A percentile compares a stretch with the other conserved stretches of the same genome.
phyloP scores from a whole-genome alignment of 92 coral and sea anemone genomes.

The Umimayanthus chanpuru region DNA sequence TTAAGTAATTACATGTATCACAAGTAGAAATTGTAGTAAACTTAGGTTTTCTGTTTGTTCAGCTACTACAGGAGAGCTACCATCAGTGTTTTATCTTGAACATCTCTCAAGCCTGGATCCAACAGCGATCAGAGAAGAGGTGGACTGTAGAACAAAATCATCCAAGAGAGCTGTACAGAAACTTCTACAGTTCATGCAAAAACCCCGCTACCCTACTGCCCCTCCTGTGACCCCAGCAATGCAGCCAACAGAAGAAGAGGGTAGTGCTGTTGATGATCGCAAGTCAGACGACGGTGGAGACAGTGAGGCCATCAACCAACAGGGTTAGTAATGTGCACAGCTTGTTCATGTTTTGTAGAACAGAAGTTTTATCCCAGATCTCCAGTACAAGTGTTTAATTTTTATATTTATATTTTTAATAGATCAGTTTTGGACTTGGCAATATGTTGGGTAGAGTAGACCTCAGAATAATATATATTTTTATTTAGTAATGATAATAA shows the following conservation, averaged over 20 bases:
- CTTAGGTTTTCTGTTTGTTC: not conserved
- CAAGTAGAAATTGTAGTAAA: not conserved
- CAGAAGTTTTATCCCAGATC: too few relatives aligned
- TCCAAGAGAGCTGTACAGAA: conserved; percentile 73
- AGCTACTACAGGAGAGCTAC: conserved; percentile 63
- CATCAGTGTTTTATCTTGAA: conserved; percentile 74
- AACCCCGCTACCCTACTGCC: conserved; percentile 56
- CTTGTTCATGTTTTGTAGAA: not conserved
- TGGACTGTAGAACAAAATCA: conserved; percentile 68
- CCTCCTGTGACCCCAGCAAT: conserved; percentile 16
- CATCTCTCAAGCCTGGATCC: conserved; percentile 73
- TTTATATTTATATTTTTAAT: too few relatives aligned
- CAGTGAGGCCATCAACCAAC: conserved; percentile 20
- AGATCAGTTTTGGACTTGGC: too few relatives aligned
- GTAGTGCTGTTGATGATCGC: not conserved
- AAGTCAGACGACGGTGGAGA: conserved; percentile 20
- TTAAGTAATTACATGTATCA: not conserved
- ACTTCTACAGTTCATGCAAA: conserved; percentile 71
- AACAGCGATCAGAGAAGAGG: conserved; percentile 74
- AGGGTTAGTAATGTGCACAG: not conserved
- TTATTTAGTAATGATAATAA: too few relatives aligned
- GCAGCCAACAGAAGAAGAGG: conserved; percentile 8
- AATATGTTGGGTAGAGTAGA: too few relatives aligned
- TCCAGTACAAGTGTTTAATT: too few relatives aligned
- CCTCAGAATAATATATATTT: too few relatives aligned